A percentile compares a stretch with the other conserved stretches of the same genome.
Conservation (phyloP, 1,140 invertebrate species). For the Orchesella cincta region DNA sequence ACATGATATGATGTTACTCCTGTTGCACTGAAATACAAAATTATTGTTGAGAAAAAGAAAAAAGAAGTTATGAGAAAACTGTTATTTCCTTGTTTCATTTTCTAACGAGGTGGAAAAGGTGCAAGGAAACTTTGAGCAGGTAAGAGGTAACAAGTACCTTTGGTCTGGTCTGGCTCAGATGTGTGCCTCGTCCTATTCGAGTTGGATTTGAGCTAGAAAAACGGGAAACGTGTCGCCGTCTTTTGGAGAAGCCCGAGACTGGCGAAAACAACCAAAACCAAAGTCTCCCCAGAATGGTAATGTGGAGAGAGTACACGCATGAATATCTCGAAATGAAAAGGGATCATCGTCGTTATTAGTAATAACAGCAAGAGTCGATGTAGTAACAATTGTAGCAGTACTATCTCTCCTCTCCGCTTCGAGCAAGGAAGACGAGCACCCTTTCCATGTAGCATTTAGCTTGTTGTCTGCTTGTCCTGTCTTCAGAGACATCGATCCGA, state of each 20-base stretch:
- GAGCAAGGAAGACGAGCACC: background rate
- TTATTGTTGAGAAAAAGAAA: no score
- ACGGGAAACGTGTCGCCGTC: background rate
- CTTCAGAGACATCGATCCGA: constrained; percentile 48
- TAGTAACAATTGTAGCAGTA: constrained; percentile 26
- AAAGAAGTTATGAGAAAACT: no score
- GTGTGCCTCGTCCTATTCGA: no score
- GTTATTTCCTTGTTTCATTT: no score
- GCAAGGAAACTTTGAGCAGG: no score
- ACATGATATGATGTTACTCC: background rate
- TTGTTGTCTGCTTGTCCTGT: constrained; percentile 14
- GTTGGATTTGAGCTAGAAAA: background rate
- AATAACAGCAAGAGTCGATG: constrained; percentile 27
- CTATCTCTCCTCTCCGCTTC: background rate
- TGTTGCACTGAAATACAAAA: no score
- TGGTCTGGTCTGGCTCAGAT: no score
- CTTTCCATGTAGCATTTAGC: background rate
- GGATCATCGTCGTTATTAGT: constrained; percentile 26
- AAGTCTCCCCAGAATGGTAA: background rate
- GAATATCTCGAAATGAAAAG: constrained; percentile 6
- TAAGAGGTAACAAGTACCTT: no score
- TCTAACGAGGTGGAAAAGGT: no score
- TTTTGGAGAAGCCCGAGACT: background rate
- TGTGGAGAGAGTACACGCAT: background rate
- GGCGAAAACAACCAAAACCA: background rate